Conservation (phyloP, 2,888 invertebrate species). For the Drosophila anceps region DNA sequence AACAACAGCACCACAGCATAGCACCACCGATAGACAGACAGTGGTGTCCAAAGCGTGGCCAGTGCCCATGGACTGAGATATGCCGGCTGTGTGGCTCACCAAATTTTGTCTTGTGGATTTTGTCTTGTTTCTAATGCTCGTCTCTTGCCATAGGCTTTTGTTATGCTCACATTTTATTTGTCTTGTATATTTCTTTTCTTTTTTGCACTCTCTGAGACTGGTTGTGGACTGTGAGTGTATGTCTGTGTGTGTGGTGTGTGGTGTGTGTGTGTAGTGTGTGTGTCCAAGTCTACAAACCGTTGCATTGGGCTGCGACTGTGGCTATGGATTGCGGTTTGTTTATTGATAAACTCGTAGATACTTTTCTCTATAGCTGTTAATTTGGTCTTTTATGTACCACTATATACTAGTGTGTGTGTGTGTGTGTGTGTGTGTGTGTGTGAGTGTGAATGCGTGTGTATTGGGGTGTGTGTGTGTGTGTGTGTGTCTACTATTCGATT, state of each 20-base stretch:
- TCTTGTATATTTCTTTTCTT: slow-evolving; percentile 24
- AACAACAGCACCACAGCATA: slow-evolving; percentile 12
- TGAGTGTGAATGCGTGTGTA: slow-evolving; percentile 29
- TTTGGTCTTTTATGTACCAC: slow-evolving; percentile 74
- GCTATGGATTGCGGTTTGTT: slow-evolving; percentile 70
- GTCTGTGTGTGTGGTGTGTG: slow-evolving; percentile 5
- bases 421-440: slow-evolving; percentile 25
- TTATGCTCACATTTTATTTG: slow-evolving; percentile 24
- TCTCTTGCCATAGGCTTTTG: slow-evolving; percentile 31
- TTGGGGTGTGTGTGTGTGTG: slow-evolving; percentile 6
- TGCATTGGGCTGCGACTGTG: slow-evolving; percentile 58
- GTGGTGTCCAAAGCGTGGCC: slow-evolving; percentile 37
- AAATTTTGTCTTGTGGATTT: slow-evolving; percentile 52
- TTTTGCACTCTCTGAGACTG: slow-evolving; percentile 61
- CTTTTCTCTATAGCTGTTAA: slow-evolving; percentile 78
- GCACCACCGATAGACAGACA: slow-evolving; percentile 37
- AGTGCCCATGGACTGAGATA: slow-evolving; percentile 37
- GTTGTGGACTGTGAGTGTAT: slow-evolving; percentile 51
- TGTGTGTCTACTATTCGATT: slow-evolving; percentile 70
- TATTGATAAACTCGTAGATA: slow-evolving; percentile 77
- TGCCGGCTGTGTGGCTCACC: slow-evolving; percentile 53
- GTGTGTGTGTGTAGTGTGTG: slow-evolving; percentile 12
- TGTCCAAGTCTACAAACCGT: slow-evolving; percentile 46
- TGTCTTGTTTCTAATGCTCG: slow-evolving; percentile 57
- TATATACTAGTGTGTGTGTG: slow-evolving; percentile 24